Evolutionary conservation across 2,888 invertebrate species (phyloP).

Genomic region (Chironomus tentans): DNA sequence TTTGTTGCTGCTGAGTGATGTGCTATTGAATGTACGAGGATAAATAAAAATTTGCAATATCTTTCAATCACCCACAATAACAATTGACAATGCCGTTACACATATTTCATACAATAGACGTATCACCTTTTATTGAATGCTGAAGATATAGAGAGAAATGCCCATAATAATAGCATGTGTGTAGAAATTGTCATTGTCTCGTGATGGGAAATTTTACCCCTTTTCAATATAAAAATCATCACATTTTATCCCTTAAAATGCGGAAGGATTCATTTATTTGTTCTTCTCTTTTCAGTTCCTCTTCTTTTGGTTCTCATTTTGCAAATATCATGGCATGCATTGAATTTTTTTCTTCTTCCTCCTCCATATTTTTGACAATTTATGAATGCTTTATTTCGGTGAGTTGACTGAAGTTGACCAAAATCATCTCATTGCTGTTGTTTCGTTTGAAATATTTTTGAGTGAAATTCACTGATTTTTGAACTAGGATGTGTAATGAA

Average conservation of each 20-base stretch:
- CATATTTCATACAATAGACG: background rate
- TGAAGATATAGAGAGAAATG: background rate
- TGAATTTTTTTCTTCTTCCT: too few relatives aligned
- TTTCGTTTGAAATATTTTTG: too few relatives aligned
- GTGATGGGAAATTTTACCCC: conserved; percentile 17
- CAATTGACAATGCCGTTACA: background rate
- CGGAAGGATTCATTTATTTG: conserved; percentile 13
- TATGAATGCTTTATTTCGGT: too few relatives aligned
- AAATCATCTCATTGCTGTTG: too few relatives aligned
- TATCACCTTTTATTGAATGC: background rate
- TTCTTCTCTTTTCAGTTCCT: too few relatives aligned
- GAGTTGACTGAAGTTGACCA: too few relatives aligned
- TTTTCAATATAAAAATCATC: conserved; percentile 5
- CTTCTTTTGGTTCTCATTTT: background rate
- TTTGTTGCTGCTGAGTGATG: background rate
- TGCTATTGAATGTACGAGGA: conserved; percentile 2
- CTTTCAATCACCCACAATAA: conserved; percentile 17
- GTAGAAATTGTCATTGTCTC: background rate
- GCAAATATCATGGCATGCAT: background rate
- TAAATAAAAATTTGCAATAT: conserved; percentile 21
- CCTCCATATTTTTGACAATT: too few relatives aligned
- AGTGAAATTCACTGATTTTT: too few relatives aligned
- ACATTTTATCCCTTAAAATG: conserved; percentile 4
- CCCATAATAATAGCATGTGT: conserved; percentile 2
- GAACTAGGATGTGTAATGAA: too few relatives aligned